Base-by-base conservation (phyloP, 2,113 vertebrate species). In the Psilopogon haemacephalus region DNA sequence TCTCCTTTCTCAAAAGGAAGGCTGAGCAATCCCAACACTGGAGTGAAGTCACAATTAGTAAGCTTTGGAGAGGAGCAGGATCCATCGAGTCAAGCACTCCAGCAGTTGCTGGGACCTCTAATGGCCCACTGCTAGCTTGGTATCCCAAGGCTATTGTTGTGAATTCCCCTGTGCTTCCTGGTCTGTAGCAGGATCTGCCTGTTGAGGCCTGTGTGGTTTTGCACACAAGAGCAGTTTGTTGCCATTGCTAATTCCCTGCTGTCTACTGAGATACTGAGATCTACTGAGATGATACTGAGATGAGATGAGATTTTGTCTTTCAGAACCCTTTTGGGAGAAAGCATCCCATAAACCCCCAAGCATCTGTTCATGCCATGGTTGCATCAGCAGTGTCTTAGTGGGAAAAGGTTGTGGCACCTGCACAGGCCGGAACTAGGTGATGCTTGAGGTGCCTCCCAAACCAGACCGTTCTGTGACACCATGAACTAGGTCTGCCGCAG, bases 401-500 rank as follows among this genome's bases (percentile, higher is more conserved):
- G 64, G 80, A 72, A 81, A 48, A 40, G 58, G 37, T 46, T 88
- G 63, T 3, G 65, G 55, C 68, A 70, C n/a, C n/a, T n/a, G n/a
- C n/a, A 44, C 42, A 44, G 16, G 42, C 15, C 18, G 42, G 42
- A 44, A 44, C 42, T 44, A 44, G 42, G 8, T 44, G 42, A 46
- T 46, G 19, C 21, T 46, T 46, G 21, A 46, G 46, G 20, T 46
- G 9, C 46, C 20, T 46, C 21, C 46, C 46, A 46, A 46, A 20
- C 20, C 4, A 46, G 21, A 21, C 46, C 46, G 21, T 46, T 21
- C 46, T 46, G 17, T 46, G 44, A 46, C 9, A 19, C 44, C 19
- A 21, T 46, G 46, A 46, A 46, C 42, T 68, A 16, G 2, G 0
- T 19, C 27, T 1, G 0, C 48, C 58, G 26, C 5, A 38, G 52